Evolutionary conservation across 2,888 invertebrate genomes (phyloP).

Genomic region (Ariolimax columbianus): DNA sequence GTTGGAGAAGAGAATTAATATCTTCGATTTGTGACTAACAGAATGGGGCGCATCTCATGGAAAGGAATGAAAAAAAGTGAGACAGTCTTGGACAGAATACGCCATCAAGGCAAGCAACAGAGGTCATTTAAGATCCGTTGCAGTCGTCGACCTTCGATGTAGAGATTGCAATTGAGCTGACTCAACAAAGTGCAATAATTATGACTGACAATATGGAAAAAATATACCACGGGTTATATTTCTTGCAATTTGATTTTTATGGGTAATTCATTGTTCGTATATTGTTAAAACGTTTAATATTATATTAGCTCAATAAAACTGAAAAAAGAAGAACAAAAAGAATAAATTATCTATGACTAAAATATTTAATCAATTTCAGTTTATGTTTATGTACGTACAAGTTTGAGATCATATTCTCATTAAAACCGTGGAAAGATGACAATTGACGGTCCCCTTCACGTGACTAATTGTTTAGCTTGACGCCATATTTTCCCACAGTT

Average conservation of each 20-base stretch:
- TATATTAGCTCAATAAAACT: neutral
- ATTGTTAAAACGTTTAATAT: neutral
- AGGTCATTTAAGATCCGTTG: too few relatives aligned
- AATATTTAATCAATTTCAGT: neutral
- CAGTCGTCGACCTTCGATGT: too few relatives aligned
- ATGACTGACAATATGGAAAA: neutral
- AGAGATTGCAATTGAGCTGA: too few relatives aligned
- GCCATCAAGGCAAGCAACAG: too few relatives aligned
- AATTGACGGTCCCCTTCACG: conserved; percentile 52
- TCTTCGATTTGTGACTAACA: too few relatives aligned
- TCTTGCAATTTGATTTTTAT: neutral
- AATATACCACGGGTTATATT: neutral
- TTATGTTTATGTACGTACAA: neutral
- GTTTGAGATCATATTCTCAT: neutral
- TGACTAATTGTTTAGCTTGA: conserved; percentile 54
- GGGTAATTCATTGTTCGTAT: neutral
- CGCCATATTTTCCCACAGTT: conserved; percentile 51
- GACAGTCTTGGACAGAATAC: too few relatives aligned
- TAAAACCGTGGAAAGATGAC: neutral
- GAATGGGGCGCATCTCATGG: too few relatives aligned
- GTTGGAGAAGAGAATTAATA: too few relatives aligned
- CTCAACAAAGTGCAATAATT: neutral
- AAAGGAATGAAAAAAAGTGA: too few relatives aligned
- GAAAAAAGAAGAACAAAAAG: too few relatives aligned
- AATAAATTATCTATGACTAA: neutral